These are phyloP conservation scores for Todiramphus saurophagus DNA, from an alignment of 2,113 vertebrate genomes.

Conservation along the genomic window DNA sequence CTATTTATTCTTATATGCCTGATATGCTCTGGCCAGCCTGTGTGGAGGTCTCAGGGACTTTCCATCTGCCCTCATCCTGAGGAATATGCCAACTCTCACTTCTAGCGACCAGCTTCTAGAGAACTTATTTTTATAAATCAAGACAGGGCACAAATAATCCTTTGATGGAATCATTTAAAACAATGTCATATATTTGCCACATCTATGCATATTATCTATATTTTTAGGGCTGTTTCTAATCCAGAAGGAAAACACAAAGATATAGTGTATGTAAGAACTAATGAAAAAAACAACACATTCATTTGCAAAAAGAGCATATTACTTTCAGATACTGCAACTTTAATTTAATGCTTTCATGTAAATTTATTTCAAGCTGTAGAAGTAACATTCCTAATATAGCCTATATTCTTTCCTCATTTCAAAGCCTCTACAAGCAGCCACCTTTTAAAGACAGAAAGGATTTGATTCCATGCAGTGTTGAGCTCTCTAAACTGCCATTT, in stretches of 20 bases:
- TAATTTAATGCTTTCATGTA: neutral
- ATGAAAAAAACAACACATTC: neutral
- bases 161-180: neutral
- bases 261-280: neutral
- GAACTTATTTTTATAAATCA: neutral
- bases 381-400: neutral
- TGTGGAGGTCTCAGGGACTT: neutral
- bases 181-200: neutral
- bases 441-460: neutral
- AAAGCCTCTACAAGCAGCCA: neutral
- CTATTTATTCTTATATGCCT: neutral
- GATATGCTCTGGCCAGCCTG: neutral
- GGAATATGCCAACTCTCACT: neutral
- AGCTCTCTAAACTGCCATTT: neutral
- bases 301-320: neutral
- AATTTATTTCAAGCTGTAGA: neutral
- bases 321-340: neutral
- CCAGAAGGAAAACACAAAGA: neutral
- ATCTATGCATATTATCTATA: neutral
- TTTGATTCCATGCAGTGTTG: neutral
- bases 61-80: neutral
- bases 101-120: neutral
- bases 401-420: neutral
- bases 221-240: neutral
- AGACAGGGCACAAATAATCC: rapidly evolving